Conservation (phyloP, 2,888 invertebrate species). For the Drosophila setosimentum region DNA sequence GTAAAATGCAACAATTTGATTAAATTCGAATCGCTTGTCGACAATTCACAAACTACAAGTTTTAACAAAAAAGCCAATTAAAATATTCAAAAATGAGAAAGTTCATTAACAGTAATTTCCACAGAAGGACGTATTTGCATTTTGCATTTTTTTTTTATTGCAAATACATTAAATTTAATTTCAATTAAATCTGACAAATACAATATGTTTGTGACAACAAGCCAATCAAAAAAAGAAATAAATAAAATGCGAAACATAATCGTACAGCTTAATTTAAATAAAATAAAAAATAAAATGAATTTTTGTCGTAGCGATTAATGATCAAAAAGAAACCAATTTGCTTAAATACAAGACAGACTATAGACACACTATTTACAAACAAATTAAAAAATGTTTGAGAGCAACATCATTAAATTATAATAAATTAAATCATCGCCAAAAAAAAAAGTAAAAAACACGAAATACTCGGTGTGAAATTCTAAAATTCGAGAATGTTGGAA, state of each 20-base stretch:
- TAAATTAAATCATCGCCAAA: too few relatives aligned
- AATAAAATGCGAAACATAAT: not conserved
- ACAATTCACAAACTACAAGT: not conserved
- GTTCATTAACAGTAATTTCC: not conserved
- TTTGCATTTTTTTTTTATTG: too few relatives aligned
- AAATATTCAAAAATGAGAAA: not conserved
- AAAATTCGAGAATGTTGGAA: not conserved
- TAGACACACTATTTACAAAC: not conserved
- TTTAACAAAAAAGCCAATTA: not conserved
- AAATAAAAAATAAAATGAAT: too few relatives aligned
- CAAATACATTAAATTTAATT: too few relatives aligned
- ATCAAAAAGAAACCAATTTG: not conserved
- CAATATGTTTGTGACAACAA: not conserved
- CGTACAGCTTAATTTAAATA: not conserved
- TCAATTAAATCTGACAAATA: not conserved
- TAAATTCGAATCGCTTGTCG: not conserved
- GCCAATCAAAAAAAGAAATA: not conserved
- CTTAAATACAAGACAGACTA: not conserved
- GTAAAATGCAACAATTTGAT: not conserved
- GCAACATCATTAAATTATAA: too few relatives aligned
- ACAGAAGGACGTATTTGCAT: too few relatives aligned
- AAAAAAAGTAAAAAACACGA: too few relatives aligned
- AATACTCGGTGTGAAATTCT: too few relatives aligned
- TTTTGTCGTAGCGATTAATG: not conserved
- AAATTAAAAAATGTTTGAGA: too few relatives aligned